Base-by-base conservation (phyloP, 2,113 vertebrate genomes). In the Pseudorectes ferrugineus region DNA sequence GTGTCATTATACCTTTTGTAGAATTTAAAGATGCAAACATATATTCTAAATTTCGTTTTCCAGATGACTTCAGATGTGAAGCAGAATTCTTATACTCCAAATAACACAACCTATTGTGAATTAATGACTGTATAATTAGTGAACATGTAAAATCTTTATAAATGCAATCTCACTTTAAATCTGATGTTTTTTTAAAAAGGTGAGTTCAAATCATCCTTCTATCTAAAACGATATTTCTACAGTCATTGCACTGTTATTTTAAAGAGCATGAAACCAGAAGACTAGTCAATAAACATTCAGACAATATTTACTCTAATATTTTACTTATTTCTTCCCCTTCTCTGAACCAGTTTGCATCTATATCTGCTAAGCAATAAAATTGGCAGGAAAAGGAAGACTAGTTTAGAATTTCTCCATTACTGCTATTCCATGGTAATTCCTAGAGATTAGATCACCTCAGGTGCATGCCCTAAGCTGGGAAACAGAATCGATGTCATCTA, bases 401-500 rank as follows among this genome's bases (percentile, higher is more conserved):
- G 1, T 80, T 70, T 65, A 48, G 36, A 80, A 63, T 66, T 57
- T 65, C 40, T 51, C 31, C 3, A 2, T 45, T 36, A 23, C 11
- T 45, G 9, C 36, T 73, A 19, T 68, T 67, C 10, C 0, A 1
- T 0, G 0, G 38, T 20, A 45, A 74, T 59, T 83, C 38, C 31
- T 55, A 70, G 45, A 8, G 5, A 59, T 49, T 22, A 36, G 19
- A 46, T 46, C n/a, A 75, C 11, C 48, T 77, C 31, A 40, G 40
- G 23, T 24, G 12, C 10, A 10, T 36, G 9, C 59, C 29, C 40
- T 55, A 51, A 63, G 13, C 12, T 35, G 40, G 40, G 43, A 78
- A 74, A 63, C 43, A 67, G 48, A 76, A 74, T 28, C 1, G 5
- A 55, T 13, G 17, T 33, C 2, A 68, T 61, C 24, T 54, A n/a